phyloP scores from a whole-genome alignment of 1,140 invertebrate genomes.

The Drosophila suzukii region DNA sequence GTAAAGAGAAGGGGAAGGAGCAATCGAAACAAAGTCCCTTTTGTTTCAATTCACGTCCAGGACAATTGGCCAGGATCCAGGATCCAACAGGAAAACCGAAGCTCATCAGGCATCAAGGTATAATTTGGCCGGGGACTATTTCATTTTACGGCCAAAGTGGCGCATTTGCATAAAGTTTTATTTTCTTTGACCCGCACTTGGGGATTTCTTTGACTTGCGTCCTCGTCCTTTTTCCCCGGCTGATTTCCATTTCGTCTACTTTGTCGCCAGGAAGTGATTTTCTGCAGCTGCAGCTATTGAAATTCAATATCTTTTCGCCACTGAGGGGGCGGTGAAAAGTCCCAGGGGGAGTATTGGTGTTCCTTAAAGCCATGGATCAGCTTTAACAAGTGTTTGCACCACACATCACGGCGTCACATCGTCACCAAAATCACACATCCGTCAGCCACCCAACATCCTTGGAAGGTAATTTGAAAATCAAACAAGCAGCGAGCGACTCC shows the following conservation, averaged over 20 bases:
- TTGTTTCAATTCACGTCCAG: slow-evolving; percentile 79
- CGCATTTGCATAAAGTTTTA: slow-evolving; percentile 81
- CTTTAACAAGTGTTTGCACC: slow-evolving; percentile 67
- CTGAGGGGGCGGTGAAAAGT: slow-evolving; percentile 6
- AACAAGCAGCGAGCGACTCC: slow-evolving; percentile 57
- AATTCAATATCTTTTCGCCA: slow-evolving; percentile 66
- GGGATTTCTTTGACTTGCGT: slow-evolving; percentile 53
- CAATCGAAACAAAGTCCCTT: slow-evolving; percentile 42
- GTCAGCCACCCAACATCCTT: slow-evolving; percentile 33
- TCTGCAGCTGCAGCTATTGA: slow-evolving; percentile 70
- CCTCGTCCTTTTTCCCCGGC: slow-evolving; percentile 23
- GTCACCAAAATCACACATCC: slow-evolving; percentile 32
- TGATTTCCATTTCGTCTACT: slow-evolving; percentile 58
- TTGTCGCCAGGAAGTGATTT: slow-evolving; percentile 72
- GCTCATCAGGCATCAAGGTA: slow-evolving; percentile 80
- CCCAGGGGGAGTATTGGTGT: slow-evolving; percentile 1
- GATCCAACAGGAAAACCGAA: not conserved
- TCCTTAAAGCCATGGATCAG: slow-evolving; percentile 57
- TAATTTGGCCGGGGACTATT: slow-evolving; percentile 79
- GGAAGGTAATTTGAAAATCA: slow-evolving; percentile 81
- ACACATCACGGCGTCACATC: slow-evolving; percentile 10
- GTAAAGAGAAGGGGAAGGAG: not conserved
- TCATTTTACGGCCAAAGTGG: slow-evolving; percentile 81
- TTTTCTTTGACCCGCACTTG: slow-evolving; percentile 82
- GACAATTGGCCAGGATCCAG: slow-evolving; percentile 43